Conservation (phyloP, 2,888 invertebrate genomes). For the Napeogenes sylphis region DNA sequence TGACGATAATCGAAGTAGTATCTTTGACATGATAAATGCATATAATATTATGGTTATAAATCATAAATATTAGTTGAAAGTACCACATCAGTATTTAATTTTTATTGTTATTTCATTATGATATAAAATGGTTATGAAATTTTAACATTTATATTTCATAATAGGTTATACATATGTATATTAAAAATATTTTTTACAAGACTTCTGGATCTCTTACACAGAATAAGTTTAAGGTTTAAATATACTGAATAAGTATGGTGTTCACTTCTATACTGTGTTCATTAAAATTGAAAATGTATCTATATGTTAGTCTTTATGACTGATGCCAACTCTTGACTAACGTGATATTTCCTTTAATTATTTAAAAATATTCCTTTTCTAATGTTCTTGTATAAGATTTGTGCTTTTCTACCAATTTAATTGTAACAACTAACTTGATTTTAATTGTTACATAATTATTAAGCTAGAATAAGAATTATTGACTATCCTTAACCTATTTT, state of each 20-base stretch:
- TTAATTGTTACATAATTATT: not conserved
- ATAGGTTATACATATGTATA: too few relatives aligned
- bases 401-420: constrained; percentile 2
- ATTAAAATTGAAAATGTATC: constrained; percentile 4
- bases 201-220: too few relatives aligned
- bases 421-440: not conserved
- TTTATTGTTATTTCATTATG: constrained; percentile 1
- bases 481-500: constrained; percentile 4
- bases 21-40: not conserved
- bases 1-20: constrained; percentile 5
- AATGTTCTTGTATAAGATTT: not conserved
- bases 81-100: constrained; percentile 31
- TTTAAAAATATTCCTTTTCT: not conserved
- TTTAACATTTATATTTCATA: too few relatives aligned
- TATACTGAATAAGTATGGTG: not conserved
- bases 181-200: too few relatives aligned
- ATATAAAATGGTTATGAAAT: not conserved
- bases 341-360: not conserved
- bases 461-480: not conserved
- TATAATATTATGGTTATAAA: too few relatives aligned
- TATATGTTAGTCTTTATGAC: constrained; percentile 9
- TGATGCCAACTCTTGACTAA: not conserved
- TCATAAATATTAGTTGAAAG: constrained; percentile 5
- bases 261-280: constrained; percentile 1
- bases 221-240: too few relatives aligned